phyloP scores from a whole-genome alignment of 1,140 invertebrate genomes.

The Ceratoteleas bidentatus region DNA sequence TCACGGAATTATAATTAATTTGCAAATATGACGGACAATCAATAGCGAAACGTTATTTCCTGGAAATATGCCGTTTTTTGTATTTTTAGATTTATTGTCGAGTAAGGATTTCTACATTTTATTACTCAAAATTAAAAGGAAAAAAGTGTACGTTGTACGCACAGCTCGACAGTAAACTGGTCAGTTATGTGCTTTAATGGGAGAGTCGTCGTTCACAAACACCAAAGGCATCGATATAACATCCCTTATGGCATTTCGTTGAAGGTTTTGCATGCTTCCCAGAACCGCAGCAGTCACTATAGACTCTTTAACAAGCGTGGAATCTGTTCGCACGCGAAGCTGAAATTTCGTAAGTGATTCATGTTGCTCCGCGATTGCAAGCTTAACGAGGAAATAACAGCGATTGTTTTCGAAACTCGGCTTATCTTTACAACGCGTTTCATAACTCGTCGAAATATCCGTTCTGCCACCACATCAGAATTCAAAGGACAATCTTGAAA shows the following conservation, averaged over 20 bases:
- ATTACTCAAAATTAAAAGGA: slow-evolving; percentile 30
- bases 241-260: slow-evolving; percentile 65
- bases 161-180: slow-evolving; percentile 20
- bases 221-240: slow-evolving; percentile 37
- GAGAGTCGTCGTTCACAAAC: slow-evolving; percentile 6
- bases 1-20: too few species aligned
- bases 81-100: background rate
- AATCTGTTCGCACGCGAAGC: slow-evolving; percentile 62
- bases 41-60: background rate
- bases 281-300: slow-evolving; percentile 53
- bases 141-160: slow-evolving; percentile 25
- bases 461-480: slow-evolving; percentile 13
- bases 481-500: background rate
- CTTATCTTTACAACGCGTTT: slow-evolving; percentile 33
- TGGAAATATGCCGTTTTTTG: background rate
- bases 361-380: slow-evolving; percentile 27
- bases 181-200: slow-evolving; percentile 26
- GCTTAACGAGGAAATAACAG: slow-evolving; percentile 52
- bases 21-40: background rate
- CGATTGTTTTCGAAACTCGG: slow-evolving; percentile 47
- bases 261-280: slow-evolving; percentile 72
- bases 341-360: slow-evolving; percentile 66
- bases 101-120: slow-evolving; percentile 13
- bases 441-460: slow-evolving; percentile 19
- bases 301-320: slow-evolving; percentile 18